phyloP scores from a whole-genome alignment of 64 coral and sea anemone species.

The Astreopora myriophthalma region DNA sequence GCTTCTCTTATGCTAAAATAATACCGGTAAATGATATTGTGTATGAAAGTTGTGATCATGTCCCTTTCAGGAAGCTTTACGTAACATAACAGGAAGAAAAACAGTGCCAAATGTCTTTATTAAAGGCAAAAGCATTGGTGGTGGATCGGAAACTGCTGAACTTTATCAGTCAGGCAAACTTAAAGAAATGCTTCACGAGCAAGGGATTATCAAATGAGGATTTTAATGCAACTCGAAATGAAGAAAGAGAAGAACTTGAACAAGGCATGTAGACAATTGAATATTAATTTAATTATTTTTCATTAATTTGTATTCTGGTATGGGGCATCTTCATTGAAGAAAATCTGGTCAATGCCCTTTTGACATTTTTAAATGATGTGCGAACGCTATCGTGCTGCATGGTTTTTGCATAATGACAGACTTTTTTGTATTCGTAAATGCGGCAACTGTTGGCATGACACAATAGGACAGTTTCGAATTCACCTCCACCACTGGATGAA shows the following conservation, averaged over 20 bases:
- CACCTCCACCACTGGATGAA: too few species aligned
- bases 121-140: conserved; percentile 85
- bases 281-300: neutral
- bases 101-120: conserved; percentile 95
- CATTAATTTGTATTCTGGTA: neutral
- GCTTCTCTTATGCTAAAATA: too few species aligned
- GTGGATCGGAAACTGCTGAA: conserved; percentile 82
- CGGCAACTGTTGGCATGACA: too few species aligned
- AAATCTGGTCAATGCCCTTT: neutral
- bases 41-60: neutral
- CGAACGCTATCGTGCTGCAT: too few species aligned
- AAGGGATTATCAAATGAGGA: conserved; percentile 47
- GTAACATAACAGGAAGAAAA: conserved; percentile 68
- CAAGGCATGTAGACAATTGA: neutral
- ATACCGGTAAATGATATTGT: too few species aligned
- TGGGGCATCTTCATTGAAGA: neutral
- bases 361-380: neutral
- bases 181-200: conserved; percentile 69
- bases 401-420: too few species aligned
- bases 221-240: neutral
- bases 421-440: too few species aligned
- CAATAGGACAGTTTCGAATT: too few species aligned
- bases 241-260: neutral
- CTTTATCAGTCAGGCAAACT: conserved; percentile 77
- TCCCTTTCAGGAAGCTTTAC: conserved; percentile 58